phyloP scores from a whole-genome alignment of 2,113 vertebrate species.

The Psammodynastes pulverulentus region DNA sequence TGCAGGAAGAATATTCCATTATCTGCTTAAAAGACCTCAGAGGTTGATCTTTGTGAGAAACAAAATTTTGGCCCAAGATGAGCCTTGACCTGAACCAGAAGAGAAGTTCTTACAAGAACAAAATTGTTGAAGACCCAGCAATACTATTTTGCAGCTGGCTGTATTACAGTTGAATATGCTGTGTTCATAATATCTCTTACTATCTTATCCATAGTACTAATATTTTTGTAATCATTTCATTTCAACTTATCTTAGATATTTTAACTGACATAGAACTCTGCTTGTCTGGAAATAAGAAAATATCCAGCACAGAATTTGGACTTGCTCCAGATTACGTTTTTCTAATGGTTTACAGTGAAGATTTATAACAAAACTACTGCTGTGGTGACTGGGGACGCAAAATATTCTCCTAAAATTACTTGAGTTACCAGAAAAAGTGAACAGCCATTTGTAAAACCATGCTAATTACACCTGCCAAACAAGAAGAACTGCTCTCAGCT shows the following conservation, averaged over 20 bases:
- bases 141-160: not conserved
- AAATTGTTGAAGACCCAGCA: not conserved
- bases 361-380: not conserved
- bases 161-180: not conserved
- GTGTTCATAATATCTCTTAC: not conserved
- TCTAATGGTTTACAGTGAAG: not conserved
- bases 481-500: not conserved
- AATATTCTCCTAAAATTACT: not conserved
- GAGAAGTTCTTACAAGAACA: not conserved
- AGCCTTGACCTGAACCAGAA: not conserved
- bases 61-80: not conserved
- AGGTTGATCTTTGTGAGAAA: not conserved
- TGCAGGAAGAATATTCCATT: not conserved
- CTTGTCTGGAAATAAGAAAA: not conserved
- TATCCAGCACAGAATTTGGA: not conserved
- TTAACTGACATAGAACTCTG: not conserved
- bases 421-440: not conserved
- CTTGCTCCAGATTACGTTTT: not conserved
- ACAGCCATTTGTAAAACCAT: not conserved
- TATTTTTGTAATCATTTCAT: not conserved
- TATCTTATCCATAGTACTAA: not conserved
- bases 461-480: not conserved
- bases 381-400: not conserved
- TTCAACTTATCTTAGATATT: not conserved
- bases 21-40: not conserved